phyloP scores from a whole-genome alignment of 1,140 invertebrate species.

The Pararge aegeria region DNA sequence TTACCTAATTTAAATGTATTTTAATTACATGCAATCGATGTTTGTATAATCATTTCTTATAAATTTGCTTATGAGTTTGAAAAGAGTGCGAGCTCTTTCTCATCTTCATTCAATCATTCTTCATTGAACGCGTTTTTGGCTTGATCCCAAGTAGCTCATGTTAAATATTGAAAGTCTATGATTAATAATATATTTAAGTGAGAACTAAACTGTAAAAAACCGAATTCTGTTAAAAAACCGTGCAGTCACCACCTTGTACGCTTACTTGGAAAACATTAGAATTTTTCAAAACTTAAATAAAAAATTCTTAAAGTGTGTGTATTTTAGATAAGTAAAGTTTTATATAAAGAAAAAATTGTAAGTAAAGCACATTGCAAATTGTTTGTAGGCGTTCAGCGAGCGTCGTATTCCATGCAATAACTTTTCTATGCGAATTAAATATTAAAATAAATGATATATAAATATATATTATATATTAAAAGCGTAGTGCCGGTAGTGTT shows the following conservation, averaged over 20 bases:
- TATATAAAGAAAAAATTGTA: constrained; percentile 20
- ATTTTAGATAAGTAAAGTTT: constrained; percentile 10
- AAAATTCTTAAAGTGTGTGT: not conserved
- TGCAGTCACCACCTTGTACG: not conserved
- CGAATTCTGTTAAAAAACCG: not conserved
- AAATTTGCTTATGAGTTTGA: too few relatives aligned
- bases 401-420: constrained; percentile 43
- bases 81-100: too few relatives aligned
- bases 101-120: too few relatives aligned
- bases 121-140: too few relatives aligned
- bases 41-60: too few relatives aligned
- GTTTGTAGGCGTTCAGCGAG: constrained; percentile 15
- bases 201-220: not conserved
- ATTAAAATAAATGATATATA: constrained; percentile 19
- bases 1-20: too few relatives aligned
- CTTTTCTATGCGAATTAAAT: constrained; percentile 50
- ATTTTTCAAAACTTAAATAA: not conserved
- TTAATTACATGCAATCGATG: too few relatives aligned
- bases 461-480: constrained; percentile 18
- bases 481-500: constrained; percentile 36
- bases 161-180: too few relatives aligned
- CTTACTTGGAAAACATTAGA: not conserved
- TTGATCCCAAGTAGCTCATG: too few relatives aligned
- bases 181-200: too few relatives aligned
- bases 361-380: constrained; percentile 31